Base-by-base conservation (phyloP, 2,113 vertebrate genomes). In the Meriones unguiculatus region DNA sequence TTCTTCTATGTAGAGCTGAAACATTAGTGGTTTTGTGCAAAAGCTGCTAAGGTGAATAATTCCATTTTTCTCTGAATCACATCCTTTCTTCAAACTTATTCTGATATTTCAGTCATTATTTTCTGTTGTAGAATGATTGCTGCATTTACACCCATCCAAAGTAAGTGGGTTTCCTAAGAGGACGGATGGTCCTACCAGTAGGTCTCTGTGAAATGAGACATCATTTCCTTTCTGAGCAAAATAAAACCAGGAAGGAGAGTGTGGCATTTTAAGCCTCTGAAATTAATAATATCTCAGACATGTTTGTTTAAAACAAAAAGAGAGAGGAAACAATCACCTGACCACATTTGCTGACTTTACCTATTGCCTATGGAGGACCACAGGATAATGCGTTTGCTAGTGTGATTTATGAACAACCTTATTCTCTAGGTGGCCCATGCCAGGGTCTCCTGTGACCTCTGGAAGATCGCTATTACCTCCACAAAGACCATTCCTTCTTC, bases 401-500 rank as follows among this genome's bases (percentile, higher is more conserved):
- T 35, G 78, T 20, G 76, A 25, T 0, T 54, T 46, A 67, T 81
- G 77, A 59, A 25, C 67, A 89, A 0, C 64, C 57, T 97, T 95
- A 94, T 70, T 9, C 32, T 78, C 38, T 70, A 25, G 7, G 28
- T 94, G 3, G 10, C 35, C 22, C 62, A 13, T 0, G 35, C 10
- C 89, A 80, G 52, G 50, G 14, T 28, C 20, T 50, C 5, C 1
- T 28, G 1, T 11, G 9, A 25, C 20, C 88, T 10, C 78, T 67
- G 5, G 22, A 0, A 17, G 15, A 85, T 52, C 5, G 22, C 0
- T 20, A 15, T 98, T 98, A 99, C 99, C 99, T 99, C 98, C 52
- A 99, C 97, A 95, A 98, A 98, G 67, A 99, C 96, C 13, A 90
- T 88, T 52, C 98, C 98, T 69, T 98, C 98, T 46, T 99, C 98